Evolutionary conservation across 2,113 vertebrate genomes (phyloP).

Genomic region (Pluvianellus socialis): DNA sequence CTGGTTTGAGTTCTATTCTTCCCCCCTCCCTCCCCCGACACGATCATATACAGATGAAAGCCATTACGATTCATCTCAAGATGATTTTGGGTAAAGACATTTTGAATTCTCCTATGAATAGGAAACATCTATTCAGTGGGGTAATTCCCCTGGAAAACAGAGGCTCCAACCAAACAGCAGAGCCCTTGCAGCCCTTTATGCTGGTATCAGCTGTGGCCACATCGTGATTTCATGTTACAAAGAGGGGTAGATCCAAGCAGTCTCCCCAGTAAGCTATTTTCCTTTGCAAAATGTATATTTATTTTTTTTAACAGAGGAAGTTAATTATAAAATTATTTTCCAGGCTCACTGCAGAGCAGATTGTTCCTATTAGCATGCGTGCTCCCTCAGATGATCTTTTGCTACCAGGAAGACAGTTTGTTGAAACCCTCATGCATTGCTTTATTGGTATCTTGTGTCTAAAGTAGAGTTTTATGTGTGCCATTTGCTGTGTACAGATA

Average conservation of each 20-base stretch:
- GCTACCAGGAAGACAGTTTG: neutral
- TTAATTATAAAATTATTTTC: neutral
- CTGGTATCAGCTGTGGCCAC: neutral
- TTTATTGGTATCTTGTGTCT: neutral
- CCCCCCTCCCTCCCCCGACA: neutral
- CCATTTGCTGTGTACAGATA: neutral
- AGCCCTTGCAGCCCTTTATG: neutral
- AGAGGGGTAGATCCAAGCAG: neutral
- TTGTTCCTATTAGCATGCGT: neutral
- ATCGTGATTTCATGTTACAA: rapidly evolving
- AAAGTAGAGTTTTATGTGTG: neutral
- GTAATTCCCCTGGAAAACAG: neutral
- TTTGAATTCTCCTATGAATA: neutral
- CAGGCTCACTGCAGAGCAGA: neutral
- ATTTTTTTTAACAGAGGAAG: neutral
- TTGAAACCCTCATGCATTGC: neutral
- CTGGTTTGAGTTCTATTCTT: neutral
- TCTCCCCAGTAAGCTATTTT: neutral
- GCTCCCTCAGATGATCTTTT: neutral
- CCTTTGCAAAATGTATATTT: neutral
- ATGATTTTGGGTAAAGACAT: neutral
- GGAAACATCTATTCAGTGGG: neutral
- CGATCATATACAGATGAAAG: neutral
- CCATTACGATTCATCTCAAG: neutral
- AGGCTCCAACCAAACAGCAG: neutral